Percentiles rank a stretch among this genome's conserved stretches.
These are phyloP conservation scores for Microctonus hyperodae DNA, from an alignment of 2,888 invertebrate species.

Conservation along the genomic window DNA sequence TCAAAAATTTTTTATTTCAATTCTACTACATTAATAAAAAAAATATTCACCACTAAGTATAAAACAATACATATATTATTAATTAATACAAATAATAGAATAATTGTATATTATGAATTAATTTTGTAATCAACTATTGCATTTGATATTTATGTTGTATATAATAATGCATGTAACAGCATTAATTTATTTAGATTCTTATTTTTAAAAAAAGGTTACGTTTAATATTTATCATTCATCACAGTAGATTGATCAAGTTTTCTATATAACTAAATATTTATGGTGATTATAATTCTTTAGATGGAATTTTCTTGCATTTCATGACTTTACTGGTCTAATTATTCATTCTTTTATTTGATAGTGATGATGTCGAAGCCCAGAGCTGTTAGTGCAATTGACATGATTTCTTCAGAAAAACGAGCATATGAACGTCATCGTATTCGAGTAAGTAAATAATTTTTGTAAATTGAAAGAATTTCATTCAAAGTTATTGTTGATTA, in stretches of 20 bases:
- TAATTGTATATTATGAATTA: no score
- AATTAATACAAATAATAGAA: no score
- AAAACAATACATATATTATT: no score
- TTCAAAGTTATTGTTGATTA: not conserved
- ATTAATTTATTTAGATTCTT: not conserved
- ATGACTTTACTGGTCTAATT: conserved; percentile 9
- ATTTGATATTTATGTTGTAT: not conserved
- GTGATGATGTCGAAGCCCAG: conserved; percentile 27
- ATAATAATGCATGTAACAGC: not conserved
- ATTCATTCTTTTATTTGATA: not conserved
- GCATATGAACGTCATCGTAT: conserved; percentile 53
- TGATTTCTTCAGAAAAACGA: conserved; percentile 44
- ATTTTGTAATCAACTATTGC: no score
- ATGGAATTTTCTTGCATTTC: conserved; percentile 1
- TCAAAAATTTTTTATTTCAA: no score
- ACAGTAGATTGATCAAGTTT: not conserved
- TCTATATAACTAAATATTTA: not conserved
- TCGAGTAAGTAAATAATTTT: conserved; percentile 43
- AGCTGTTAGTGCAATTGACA: conserved; percentile 23
- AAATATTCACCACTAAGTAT: no score
- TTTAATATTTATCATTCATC: not conserved
- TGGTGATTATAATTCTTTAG: not conserved
- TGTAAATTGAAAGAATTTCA: not conserved
- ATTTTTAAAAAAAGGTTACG: no score
- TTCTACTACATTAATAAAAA: no score